Conservation (phyloP, 2,888 invertebrate genomes). For the Amphipyra tragopoginis region DNA sequence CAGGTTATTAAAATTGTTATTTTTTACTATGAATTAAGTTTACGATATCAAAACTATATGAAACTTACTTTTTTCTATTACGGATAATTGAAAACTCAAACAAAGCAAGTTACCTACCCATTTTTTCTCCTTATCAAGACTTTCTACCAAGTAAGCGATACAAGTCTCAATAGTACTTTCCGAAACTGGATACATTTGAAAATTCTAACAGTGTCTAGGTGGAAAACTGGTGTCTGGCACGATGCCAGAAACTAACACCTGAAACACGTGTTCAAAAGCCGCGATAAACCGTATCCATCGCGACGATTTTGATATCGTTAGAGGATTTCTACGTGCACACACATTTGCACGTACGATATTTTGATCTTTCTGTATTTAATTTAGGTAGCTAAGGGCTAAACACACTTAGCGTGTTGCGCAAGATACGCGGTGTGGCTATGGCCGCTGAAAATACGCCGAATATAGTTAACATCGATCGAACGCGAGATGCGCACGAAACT, state of each 20-base stretch:
- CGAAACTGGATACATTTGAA: conserved; percentile 30
- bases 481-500: too few species aligned
- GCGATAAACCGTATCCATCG: conserved; percentile 12
- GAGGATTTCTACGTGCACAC: conserved; percentile 8
- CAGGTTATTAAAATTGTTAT: too few species aligned
- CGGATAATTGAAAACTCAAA: not conserved
- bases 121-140: not conserved
- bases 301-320: conserved; percentile 12
- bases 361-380: too few species aligned
- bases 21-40: too few species aligned
- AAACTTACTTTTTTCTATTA: too few species aligned
- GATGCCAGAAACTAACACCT: conserved; percentile 29
- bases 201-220: conserved; percentile 27
- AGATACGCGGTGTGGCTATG: too few species aligned
- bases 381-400: too few species aligned
- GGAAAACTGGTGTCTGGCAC: conserved; percentile 21
- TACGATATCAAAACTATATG: too few species aligned
- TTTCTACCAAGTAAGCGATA: conserved; percentile 14
- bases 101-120: too few species aligned
- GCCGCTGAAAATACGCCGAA: too few species aligned
- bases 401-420: too few species aligned
- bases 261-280: conserved; percentile 31
- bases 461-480: too few species aligned
- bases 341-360: not conserved
- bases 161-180: conserved; percentile 5